phyloP scores from a whole-genome alignment of 2,797 vertebrate species.

The Paedocypris micromegethes region DNA sequence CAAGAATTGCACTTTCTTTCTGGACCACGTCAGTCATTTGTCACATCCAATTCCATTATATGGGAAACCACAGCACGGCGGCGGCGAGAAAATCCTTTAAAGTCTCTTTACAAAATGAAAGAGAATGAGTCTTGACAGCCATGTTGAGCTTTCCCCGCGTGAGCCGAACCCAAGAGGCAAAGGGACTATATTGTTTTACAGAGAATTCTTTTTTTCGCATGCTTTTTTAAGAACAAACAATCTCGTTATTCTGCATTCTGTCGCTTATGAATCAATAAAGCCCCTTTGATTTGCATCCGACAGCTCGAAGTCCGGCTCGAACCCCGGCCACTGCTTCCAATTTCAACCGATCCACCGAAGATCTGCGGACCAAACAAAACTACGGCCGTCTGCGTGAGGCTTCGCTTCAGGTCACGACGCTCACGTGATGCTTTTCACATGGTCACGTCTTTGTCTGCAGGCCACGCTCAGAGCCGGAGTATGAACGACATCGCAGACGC shows the following conservation, averaged over 20 bases:
- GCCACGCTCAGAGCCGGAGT: conserved; percentile 87
- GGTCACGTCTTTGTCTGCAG: conserved; percentile 55
- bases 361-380: conserved; percentile 77
- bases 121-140: too few relatives aligned
- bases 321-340: conserved; percentile 54
- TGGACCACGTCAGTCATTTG: neutral
- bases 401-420: too few relatives aligned
- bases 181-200: too few relatives aligned
- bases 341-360: conserved; percentile 84
- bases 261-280: too few relatives aligned
- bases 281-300: neutral
- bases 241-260: too few relatives aligned
- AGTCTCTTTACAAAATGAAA: too few relatives aligned
- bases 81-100: too few relatives aligned
- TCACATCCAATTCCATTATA: neutral
- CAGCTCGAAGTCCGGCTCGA: conserved; percentile 66
- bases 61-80: neutral
- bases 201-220: too few relatives aligned
- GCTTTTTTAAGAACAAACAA: too few relatives aligned
- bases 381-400: conserved; percentile 86
- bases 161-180: too few relatives aligned
- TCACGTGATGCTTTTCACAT: too few relatives aligned
- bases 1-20: neutral
- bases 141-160: too few relatives aligned
- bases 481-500: conserved; percentile 93